Percentiles rank a stretch among this genome's conserved stretches.
Evolutionary conservation across 2,113 vertebrate genomes (phyloP).

Genomic region (Podocnemis expansa): DNA sequence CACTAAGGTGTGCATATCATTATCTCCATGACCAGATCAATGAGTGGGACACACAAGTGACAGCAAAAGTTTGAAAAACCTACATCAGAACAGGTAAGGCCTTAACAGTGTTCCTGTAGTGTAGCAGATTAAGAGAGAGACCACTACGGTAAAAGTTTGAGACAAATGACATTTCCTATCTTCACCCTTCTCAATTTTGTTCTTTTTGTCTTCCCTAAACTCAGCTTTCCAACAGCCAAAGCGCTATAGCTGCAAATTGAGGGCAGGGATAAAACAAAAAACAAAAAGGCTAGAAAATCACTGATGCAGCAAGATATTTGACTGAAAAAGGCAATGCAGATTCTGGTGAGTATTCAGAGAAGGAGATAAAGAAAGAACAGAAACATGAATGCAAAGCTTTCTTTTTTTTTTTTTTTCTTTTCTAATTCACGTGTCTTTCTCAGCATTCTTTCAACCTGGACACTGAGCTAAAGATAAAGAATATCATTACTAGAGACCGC

Average conservation of each 20-base stretch:
- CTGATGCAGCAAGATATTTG: not conserved
- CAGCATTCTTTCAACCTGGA: not conserved
- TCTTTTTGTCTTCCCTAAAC: no score
- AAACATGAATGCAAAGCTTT: not conserved
- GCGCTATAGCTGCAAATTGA: not conserved
- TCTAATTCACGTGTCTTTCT: no score
- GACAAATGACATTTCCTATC: not conserved
- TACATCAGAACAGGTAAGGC: not conserved
- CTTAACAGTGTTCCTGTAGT: not conserved
- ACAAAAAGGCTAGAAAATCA: not conserved
- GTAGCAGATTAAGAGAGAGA: not conserved
- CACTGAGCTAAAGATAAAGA: not conserved
- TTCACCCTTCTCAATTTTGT: not conserved
- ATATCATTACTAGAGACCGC: not conserved
- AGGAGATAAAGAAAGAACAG: not conserved
- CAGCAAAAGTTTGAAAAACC: not conserved
- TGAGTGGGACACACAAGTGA: not conserved
- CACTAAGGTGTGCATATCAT: not conserved
- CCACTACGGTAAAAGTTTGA: not conserved
- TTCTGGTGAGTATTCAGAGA: not conserved
- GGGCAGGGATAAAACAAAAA: not conserved
- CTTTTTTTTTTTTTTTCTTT: not conserved
- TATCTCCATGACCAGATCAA: not conserved
- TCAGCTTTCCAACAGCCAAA: not conserved
- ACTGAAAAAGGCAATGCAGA: not conserved